A percentile compares a stretch with the other conserved stretches of the same genome.
phyloP scores from a whole-genome alignment of 2,113 vertebrate genomes.

The Chionodraco myersi region DNA sequence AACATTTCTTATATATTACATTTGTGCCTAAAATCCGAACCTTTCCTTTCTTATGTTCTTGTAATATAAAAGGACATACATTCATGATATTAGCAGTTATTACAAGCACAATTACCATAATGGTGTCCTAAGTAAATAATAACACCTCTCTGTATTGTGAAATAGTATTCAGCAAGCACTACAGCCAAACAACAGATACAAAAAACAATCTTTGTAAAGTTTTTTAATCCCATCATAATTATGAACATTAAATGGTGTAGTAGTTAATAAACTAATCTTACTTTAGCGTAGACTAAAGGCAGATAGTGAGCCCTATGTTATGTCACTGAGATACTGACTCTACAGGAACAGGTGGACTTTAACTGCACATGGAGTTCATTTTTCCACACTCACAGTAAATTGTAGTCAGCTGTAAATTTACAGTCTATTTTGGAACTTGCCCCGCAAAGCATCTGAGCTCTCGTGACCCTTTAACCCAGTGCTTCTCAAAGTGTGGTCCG shows the following conservation, averaged over 20 bases:
- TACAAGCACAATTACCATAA: background rate
- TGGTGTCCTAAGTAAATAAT: background rate
- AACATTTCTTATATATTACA: background rate
- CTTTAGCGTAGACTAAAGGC: slow-evolving; percentile 19
- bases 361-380: slow-evolving; percentile 38
- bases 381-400: slow-evolving; percentile 54
- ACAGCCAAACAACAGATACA: too few relatives aligned
- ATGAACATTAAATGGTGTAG: background rate
- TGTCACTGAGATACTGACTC: slow-evolving; percentile 42
- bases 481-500: too few relatives aligned
- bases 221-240: background rate
- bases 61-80: background rate
- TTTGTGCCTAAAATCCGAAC: background rate
- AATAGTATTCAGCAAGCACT: background rate
- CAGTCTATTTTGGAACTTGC: slow-evolving; percentile 79
- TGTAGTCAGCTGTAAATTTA: slow-evolving; percentile 58
- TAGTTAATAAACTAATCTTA: background rate
- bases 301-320: slow-evolving; percentile 27
- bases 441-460: slow-evolving; percentile 68
- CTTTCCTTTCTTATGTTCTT: background rate
- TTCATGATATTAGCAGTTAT: background rate
- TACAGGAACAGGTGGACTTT: slow-evolving; percentile 70
- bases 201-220: too few relatives aligned
- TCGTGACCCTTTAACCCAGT: slow-evolving; percentile 62
- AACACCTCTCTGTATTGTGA: background rate